A percentile compares a stretch with the other conserved stretches of the same genome.
Conservation (phyloP, 2,113 vertebrate species). For the Cichladusa arquata region DNA sequence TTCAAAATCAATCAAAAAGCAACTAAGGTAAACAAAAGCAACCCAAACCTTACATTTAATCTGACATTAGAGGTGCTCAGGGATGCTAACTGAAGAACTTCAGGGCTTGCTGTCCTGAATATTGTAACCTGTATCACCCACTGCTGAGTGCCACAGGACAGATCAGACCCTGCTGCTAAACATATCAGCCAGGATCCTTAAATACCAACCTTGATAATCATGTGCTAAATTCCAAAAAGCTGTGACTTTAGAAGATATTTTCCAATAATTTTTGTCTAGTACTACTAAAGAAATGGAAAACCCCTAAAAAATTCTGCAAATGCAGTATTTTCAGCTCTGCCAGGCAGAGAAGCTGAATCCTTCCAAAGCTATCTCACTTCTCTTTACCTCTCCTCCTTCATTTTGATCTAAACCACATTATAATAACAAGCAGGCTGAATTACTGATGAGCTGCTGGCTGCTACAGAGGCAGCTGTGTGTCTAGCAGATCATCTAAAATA, state of each 20-base stretch:
- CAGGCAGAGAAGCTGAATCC: not conserved
- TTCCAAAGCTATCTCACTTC: not conserved
- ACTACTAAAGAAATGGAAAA: not conserved
- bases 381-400: not conserved
- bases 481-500: not conserved
- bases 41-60: not conserved
- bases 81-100: not conserved
- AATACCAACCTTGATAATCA: not conserved
- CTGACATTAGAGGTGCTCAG: not conserved
- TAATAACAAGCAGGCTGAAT: slow-evolving; percentile 27
- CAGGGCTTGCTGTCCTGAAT: not conserved
- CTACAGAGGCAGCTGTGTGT: not conserved
- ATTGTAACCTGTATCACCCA: not conserved
- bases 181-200: not conserved
- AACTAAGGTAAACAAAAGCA: not conserved
- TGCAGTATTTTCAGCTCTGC: not conserved
- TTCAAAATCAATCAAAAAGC: not conserved
- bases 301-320: not conserved
- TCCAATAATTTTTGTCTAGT: not conserved
- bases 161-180: not conserved
- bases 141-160: not conserved
- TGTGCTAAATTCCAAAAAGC: not conserved
- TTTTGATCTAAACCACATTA: slow-evolving; percentile 16
- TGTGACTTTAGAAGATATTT: not conserved
- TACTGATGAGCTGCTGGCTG: slow-evolving; percentile 12